phyloP scores from a whole-genome alignment of 2,113 vertebrate genomes.

The Maccullochella peelii region DNA sequence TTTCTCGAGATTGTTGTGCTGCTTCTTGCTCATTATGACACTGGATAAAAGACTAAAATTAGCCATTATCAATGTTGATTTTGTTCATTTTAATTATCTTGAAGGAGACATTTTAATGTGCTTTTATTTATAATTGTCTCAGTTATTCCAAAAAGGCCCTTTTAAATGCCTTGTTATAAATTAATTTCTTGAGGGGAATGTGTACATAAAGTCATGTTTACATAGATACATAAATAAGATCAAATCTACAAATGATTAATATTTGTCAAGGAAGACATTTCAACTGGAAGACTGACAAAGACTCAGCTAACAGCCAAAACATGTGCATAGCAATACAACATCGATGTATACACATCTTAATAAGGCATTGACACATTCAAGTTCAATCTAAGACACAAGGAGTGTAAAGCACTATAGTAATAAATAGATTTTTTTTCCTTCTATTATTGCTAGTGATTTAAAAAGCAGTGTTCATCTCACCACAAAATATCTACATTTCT shows the following conservation, averaged over 20 bases:
- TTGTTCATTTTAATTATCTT: constrained; percentile 23
- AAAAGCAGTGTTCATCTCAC: constrained; percentile 74
- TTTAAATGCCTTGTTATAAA: constrained; percentile 56
- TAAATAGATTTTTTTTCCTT: constrained; percentile 70
- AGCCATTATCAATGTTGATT: background rate
- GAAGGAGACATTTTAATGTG: constrained; percentile 30
- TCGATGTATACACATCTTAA: constrained; percentile 62
- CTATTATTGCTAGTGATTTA: constrained; percentile 81
- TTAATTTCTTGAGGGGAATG: constrained; percentile 57
- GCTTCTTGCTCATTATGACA: constrained; percentile 13
- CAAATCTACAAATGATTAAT: constrained; percentile 67
- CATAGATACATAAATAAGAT: constrained; percentile 65
- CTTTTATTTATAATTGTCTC: constrained; percentile 27
- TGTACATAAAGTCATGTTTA: constrained; percentile 50
- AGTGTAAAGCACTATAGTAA: constrained; percentile 80
- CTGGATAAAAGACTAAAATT: constrained; percentile 22
- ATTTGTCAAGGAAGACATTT: constrained; percentile 53
- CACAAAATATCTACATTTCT: constrained; percentile 71
- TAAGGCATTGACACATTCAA: constrained; percentile 81
- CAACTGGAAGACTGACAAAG: constrained; percentile 64
- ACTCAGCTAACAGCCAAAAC: constrained; percentile 67
- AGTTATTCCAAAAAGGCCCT: constrained; percentile 4
- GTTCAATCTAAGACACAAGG: constrained; percentile 78
- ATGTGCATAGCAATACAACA: constrained; percentile 71
- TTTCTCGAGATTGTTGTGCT: constrained; percentile 21